These are phyloP conservation scores for Drosophila willistoni DNA, from an alignment of 1,140 invertebrate genomes.

Conservation along the genomic window DNA sequence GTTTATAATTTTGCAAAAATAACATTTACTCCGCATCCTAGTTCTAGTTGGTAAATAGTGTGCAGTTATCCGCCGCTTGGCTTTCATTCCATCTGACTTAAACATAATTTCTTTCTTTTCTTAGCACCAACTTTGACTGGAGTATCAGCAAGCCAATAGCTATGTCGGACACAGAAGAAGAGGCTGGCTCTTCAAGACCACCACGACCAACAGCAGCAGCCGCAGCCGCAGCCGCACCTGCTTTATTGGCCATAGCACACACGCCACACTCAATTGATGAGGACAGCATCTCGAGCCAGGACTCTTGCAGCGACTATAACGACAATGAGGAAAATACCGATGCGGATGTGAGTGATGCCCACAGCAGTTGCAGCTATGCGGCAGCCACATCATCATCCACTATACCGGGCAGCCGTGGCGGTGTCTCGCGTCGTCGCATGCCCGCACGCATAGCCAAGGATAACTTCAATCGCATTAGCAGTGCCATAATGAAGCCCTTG, in stretches of 20 bases:
- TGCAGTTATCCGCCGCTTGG: neutral
- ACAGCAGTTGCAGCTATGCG: constrained; percentile 17
- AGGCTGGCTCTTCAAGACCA: constrained; percentile 35
- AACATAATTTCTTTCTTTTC: neutral
- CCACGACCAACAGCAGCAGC: too few relatives aligned
- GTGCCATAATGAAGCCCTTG: constrained; percentile 65
- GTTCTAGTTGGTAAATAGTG: neutral
- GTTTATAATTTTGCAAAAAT: constrained; percentile 69
- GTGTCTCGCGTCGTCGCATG: constrained; percentile 63
- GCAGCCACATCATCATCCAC: neutral
- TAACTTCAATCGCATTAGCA: constrained; percentile 67
- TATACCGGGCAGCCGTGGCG: constrained; percentile 35
- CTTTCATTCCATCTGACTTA: neutral
- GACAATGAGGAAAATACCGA: constrained; percentile 60
- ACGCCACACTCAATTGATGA: constrained; percentile 29
- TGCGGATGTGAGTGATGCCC: constrained; percentile 25
- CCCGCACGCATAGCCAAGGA: constrained; percentile 68
- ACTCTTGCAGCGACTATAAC: constrained; percentile 50
- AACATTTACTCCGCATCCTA: constrained; percentile 48
- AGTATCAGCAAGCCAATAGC: constrained; percentile 36
- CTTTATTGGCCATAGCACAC: too few relatives aligned
- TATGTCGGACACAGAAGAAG: constrained; percentile 54
- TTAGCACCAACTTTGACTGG: constrained; percentile 38
- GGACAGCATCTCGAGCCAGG: constrained; percentile 44
- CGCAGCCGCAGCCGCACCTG: too few relatives aligned